Base-by-base conservation (phyloP, 2,113 vertebrate species). In the Sebastes fasciatus region DNA sequence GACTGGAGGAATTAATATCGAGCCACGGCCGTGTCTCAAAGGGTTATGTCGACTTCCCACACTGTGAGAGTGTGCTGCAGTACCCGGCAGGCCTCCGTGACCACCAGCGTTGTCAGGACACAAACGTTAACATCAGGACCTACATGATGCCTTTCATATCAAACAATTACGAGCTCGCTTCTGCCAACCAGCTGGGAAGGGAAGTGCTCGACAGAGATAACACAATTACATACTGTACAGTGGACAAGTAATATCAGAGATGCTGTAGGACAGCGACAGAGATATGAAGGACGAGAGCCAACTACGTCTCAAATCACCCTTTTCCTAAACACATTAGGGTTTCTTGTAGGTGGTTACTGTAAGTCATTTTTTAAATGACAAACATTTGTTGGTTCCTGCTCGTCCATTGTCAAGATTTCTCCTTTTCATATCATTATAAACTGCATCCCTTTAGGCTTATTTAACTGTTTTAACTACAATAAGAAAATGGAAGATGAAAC, bases 91-190 rank as follows among this genome's bases (percentile, higher is more conserved):
- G 89, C 79, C 75, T 91, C 89, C 46, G 64, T 65, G 85, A 48
- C 73, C 86, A 84, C 52, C 86, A 73, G 76, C 54, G 79, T 88
- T 74, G 87, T 73, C 88, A 71, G 34, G 64, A 67, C 73, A 52
- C 34, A 48, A 73, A 77, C 4, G 65, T 90, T 57, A 70, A 75
- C 86, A 93, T 91, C 86, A 90, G 68, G 75, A 87, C 58, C 86
- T 85, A 80, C 63, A 79, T 86, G 83, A 88, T 86, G 84, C 79
- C 91, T 90, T 93, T 95, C 92, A 94, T 34, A 34, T 94, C 94
- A 86, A 89, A 94, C 90, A 83, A 88, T 94, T 91, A 89, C 83
- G 23, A 69, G 93, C 89, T 96, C 90, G 64, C 91, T 89, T 89
- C 86, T 42, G 9, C 90, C 90, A 87, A 88, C 88, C 80, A 91